Evolutionary conservation across 2,888 invertebrate genomes (phyloP).

Genomic region (Agelastica alni): DNA sequence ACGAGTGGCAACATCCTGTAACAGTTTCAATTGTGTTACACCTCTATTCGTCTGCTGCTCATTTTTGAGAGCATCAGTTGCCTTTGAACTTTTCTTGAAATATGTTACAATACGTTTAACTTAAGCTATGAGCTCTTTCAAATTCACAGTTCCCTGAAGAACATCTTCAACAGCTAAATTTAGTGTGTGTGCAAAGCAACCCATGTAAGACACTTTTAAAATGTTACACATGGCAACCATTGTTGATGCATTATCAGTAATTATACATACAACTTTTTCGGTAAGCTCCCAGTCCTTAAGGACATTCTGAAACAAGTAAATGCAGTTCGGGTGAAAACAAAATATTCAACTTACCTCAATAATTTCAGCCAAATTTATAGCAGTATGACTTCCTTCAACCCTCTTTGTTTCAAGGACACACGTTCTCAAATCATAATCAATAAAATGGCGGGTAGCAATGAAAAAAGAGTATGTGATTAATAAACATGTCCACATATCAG

Average conservation of each 20-base stretch:
- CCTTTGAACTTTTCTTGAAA: constrained; percentile 7
- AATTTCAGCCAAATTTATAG: constrained; percentile 1
- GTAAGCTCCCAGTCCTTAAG: constrained; percentile 1
- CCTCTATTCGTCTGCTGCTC: constrained; percentile 4
- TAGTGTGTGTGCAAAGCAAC: constrained; percentile 15
- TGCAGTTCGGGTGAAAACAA: constrained; percentile 5
- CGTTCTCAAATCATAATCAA: not conserved
- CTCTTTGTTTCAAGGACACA: constrained; percentile 9
- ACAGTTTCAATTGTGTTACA: constrained; percentile 5
- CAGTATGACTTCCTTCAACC: constrained; percentile 7
- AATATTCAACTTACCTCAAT: constrained; percentile 12
- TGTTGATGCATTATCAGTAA: constrained; percentile 5
- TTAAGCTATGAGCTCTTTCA: too few relatives aligned
- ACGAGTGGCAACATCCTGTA: constrained; percentile 11
- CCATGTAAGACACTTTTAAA: constrained; percentile 4
- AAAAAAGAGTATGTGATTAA: constrained; percentile 3
- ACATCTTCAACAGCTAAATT: constrained; percentile 13
- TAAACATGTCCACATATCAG: constrained; percentile 8
- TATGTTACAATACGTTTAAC: too few relatives aligned
- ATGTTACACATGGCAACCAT: constrained; percentile 3
- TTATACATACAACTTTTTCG: constrained; percentile 1
- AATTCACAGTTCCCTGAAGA: too few relatives aligned
- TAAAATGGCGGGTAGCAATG: constrained; percentile 8
- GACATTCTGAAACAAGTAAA: not conserved
- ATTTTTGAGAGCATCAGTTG: constrained; percentile 3